A percentile compares a stretch with the other conserved stretches of the same genome.
These are phyloP conservation scores for Hoplodrina ambigua DNA, from an alignment of 2,888 invertebrate genomes.

Conservation along the genomic window DNA sequence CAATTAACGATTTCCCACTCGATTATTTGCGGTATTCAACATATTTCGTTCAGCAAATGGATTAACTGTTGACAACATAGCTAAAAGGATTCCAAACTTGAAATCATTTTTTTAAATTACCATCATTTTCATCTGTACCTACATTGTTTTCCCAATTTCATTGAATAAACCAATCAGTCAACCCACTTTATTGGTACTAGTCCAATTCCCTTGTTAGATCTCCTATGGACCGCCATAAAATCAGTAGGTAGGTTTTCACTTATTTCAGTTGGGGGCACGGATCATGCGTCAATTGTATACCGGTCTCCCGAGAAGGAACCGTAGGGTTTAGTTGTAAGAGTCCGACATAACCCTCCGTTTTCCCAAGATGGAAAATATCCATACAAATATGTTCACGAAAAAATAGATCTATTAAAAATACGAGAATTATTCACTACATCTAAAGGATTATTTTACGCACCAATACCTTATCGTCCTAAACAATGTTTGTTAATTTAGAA, in stretches of 20 bases:
- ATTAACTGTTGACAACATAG: background rate
- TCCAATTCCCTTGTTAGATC: background rate
- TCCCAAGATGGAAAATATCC: too few relatives aligned
- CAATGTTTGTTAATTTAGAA: slow-evolving; percentile 46
- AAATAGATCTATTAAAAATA: background rate
- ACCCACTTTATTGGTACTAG: background rate
- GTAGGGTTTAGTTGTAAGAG: too few relatives aligned
- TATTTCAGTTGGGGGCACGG: too few relatives aligned
- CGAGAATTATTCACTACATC: background rate
- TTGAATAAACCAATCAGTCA: background rate
- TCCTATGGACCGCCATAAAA: background rate
- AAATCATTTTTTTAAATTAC: background rate
- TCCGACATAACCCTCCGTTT: too few relatives aligned
- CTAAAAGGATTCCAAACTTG: background rate
- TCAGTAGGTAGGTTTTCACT: too few relatives aligned
- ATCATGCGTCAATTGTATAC: too few relatives aligned
- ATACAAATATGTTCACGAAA: too few relatives aligned
- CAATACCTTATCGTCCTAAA: slow-evolving; percentile 10
- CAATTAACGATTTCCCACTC: slow-evolving; percentile 15
- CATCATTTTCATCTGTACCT: too few relatives aligned
- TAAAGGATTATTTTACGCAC: background rate
- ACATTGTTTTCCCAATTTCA: background rate
- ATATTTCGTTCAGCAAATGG: background rate
- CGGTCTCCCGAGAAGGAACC: too few relatives aligned
- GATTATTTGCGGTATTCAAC: slow-evolving; percentile 16